phyloP scores from a whole-genome alignment of 2,888 invertebrate species.

The Buathra laborator region DNA sequence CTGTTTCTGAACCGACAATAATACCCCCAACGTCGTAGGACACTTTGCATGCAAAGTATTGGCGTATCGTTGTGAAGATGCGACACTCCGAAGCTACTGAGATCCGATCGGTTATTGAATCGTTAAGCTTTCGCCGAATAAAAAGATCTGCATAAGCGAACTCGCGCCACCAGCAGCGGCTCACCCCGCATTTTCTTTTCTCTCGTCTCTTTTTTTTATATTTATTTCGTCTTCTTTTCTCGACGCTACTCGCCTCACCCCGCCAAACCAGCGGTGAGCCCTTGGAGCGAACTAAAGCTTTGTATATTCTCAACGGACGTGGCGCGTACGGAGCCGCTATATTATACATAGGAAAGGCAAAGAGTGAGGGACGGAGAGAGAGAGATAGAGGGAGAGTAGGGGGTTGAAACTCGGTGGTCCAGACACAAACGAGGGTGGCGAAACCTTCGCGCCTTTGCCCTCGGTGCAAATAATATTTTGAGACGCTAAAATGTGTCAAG shows the following conservation, averaged over 20 bases:
- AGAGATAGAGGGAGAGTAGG: slow-evolving; percentile 19
- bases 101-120: slow-evolving; percentile 84
- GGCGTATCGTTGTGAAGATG: slow-evolving; percentile 26
- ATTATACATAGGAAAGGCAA: slow-evolving; percentile 19
- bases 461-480: slow-evolving; percentile 84
- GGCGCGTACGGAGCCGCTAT: slow-evolving; percentile 11
- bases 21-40: slow-evolving; percentile 68
- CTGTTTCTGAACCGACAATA: slow-evolving; percentile 63
- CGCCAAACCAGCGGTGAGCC: slow-evolving; percentile 36
- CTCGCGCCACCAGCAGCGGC: slow-evolving; percentile 61
- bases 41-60: slow-evolving; percentile 82
- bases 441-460: slow-evolving; percentile 59
- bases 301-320: slow-evolving; percentile 45
- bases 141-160: slow-evolving; percentile 80
- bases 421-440: slow-evolving; percentile 64
- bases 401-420: slow-evolving; percentile 58
- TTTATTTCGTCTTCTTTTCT: slow-evolving; percentile 44
- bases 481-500: slow-evolving; percentile 85
- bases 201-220: slow-evolving; percentile 13
- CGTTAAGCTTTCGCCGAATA: slow-evolving; percentile 83
- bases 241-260: slow-evolving; percentile 6
- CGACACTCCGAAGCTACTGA: slow-evolving; percentile 55
- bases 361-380: background rate
- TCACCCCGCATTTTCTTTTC: slow-evolving; percentile 36
- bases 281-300: slow-evolving; percentile 55